Base-by-base conservation (phyloP, 2,888 invertebrate species). In the Thymelicus acteon region DNA sequence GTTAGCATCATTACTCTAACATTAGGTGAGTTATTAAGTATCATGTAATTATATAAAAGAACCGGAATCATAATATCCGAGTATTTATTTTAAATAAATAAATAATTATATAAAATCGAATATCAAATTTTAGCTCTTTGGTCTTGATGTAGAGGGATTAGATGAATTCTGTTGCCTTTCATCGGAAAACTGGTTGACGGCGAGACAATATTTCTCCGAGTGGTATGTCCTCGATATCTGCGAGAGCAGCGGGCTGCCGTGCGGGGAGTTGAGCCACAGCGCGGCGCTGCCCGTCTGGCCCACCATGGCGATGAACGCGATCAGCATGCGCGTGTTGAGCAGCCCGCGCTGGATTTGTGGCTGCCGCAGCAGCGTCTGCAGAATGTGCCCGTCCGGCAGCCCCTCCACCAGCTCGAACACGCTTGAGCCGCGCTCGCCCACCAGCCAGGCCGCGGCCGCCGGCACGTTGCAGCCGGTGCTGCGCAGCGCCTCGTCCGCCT, bases 201-300 rank as follows among this genome's bases (percentile, higher is more conserved):
- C 93, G 1, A 92, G 77, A 60, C 93, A 93, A 68, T 93, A 93
- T 77, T 93, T 93, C 79, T 93, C 93, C 0, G 93, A 90, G 73
- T 93, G 93, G 70, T 93, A 93, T 0, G 93, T 93, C 64, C 93
- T 84, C 0, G 93, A 92, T 70, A 93, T 93, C 72, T 93, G 93
- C 0, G 92, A 90, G 0, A 93, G 80, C 40, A 93, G 75, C 0
- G 93, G 93, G 74, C 89, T 91, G 0, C 93, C 93, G 71, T 92
- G 93, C 0, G 93, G 92, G 0, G 93, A 92, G 54, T 92, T 92
- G 5, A 93, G 77, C 93, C 93, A 93, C 2, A 93, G 71, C 0
- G 90, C 82, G 5, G 93, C 92, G 72, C 88, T 92, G 6, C 92
- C 92, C 0, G 88, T 87, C 75, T 91, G 90, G 0, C 92, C 92